Conservation (phyloP, 37 sponge, comb jelly and placozoan genomes). For the Petrosia ficiformis region DNA sequence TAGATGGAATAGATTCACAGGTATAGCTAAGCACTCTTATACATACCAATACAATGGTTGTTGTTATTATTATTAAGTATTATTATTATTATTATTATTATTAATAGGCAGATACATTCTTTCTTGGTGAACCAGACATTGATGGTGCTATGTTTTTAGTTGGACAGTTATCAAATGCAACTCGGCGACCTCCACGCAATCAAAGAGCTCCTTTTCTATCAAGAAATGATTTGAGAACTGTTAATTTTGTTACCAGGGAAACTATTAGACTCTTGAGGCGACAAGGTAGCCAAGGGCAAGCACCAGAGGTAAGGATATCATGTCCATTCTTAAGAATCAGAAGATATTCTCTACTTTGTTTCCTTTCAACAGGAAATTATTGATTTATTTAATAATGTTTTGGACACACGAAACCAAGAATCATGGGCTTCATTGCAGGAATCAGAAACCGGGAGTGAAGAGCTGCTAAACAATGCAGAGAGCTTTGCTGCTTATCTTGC, state of each 20-base stretch:
- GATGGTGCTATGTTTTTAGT: not conserved
- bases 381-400: constrained; percentile 8
- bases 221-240: not conserved
- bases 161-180: not conserved
- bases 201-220: not conserved
- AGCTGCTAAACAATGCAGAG: constrained; percentile 1
- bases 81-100: too few species aligned
- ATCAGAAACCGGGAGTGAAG: not conserved
- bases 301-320: too few species aligned
- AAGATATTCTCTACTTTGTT: not conserved
- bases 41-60: too few species aligned
- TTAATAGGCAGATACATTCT: too few species aligned
- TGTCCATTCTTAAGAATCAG: too few species aligned
- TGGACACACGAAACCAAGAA: not conserved
- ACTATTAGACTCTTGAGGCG: not conserved
- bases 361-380: not conserved
- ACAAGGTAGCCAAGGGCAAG: not conserved
- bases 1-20: not conserved
- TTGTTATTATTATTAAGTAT: too few species aligned
- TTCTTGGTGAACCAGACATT: too few species aligned
- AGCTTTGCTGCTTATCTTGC: not conserved
- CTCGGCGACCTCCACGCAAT: not conserved
- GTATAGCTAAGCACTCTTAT: too few species aligned
- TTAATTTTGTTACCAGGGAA: not conserved
- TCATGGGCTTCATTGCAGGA: not conserved